Percentiles rank a stretch among this genome's conserved stretches.
phyloP scores from a whole-genome alignment of 2,888 invertebrate genomes.

The Eupithecia subumbrata region DNA sequence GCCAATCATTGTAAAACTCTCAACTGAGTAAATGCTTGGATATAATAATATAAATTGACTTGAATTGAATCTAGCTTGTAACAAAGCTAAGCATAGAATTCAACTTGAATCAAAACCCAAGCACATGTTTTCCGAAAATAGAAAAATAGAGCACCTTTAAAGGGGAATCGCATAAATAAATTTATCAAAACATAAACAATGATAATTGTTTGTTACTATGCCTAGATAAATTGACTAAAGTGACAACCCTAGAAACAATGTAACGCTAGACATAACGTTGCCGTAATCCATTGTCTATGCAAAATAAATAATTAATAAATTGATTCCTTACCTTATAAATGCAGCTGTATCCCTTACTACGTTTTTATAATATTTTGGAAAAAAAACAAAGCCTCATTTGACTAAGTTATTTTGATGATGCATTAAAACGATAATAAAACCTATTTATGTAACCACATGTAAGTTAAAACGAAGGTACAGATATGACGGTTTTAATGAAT shows the following conservation, averaged over 20 bases:
- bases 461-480: slow-evolving; percentile 17
- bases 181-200: not conserved
- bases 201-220: not conserved
- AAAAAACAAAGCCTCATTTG: slow-evolving; percentile 34
- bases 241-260: slow-evolving; percentile 32
- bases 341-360: slow-evolving; percentile 55
- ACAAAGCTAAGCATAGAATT: not conserved
- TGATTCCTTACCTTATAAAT: slow-evolving; percentile 60
- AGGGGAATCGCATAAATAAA: not conserved
- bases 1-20: slow-evolving; percentile 15
- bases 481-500: slow-evolving; percentile 38
- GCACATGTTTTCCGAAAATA: not conserved
- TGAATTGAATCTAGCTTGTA: too few species aligned
- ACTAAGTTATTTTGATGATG: slow-evolving; percentile 36
- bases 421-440: slow-evolving; percentile 34
- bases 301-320: slow-evolving; percentile 70
- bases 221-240: not conserved
- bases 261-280: slow-evolving; percentile 23
- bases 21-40: not conserved
- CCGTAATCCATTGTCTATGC: slow-evolving; percentile 77
- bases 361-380: slow-evolving; percentile 52
- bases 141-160: not conserved
- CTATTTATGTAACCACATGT: slow-evolving; percentile 13
- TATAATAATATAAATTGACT: not conserved
- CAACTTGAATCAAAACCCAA: not conserved